These are phyloP conservation scores for Ormyrus labotus DNA, from an alignment of 2,888 invertebrate genomes.

Conservation along the genomic window DNA sequence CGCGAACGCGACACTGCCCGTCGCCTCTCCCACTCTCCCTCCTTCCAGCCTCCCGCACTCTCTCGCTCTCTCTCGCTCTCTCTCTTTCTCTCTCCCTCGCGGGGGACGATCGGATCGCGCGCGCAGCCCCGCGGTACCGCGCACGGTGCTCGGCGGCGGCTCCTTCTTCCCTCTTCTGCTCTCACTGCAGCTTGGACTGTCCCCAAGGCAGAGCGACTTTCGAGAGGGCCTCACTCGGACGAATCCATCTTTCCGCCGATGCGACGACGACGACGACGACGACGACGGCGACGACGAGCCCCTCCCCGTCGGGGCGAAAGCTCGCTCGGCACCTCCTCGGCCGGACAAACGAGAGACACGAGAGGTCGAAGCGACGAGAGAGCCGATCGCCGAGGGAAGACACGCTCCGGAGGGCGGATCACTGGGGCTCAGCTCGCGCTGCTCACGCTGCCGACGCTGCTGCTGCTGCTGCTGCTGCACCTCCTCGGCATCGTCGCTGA, in stretches of 20 bases:
- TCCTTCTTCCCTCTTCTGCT: background rate
- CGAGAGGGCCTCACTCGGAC: slow-evolving; percentile 51
- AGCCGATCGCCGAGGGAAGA: too few relatives aligned
- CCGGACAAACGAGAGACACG: slow-evolving; percentile 15
- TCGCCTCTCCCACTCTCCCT: slow-evolving; percentile 25
- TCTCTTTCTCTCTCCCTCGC: slow-evolving; percentile 23
- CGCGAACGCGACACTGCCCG: slow-evolving; percentile 49
- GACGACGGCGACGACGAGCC: too few relatives aligned
- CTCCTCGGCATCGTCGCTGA: background rate
- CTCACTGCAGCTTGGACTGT: slow-evolving; percentile 5
- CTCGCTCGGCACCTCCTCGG: slow-evolving; percentile 2
- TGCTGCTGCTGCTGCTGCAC: too few relatives aligned
- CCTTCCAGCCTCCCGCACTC: background rate
- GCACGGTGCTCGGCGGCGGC: slow-evolving; percentile 32
- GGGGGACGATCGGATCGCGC: slow-evolving; percentile 53
- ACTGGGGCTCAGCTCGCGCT: too few relatives aligned
- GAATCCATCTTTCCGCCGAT: slow-evolving; percentile 54
- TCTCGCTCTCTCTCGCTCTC: slow-evolving; percentile 7
- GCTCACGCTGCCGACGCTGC: too few relatives aligned
- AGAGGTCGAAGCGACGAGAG: background rate
- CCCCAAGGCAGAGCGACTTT: background rate
- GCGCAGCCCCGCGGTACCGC: slow-evolving; percentile 54
- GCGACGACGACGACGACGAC: too few relatives aligned
- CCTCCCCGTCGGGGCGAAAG: background rate
- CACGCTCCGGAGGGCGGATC: too few relatives aligned